Conservation (phyloP, 2,797 vertebrate genomes). For the Oreortyx pictus region DNA sequence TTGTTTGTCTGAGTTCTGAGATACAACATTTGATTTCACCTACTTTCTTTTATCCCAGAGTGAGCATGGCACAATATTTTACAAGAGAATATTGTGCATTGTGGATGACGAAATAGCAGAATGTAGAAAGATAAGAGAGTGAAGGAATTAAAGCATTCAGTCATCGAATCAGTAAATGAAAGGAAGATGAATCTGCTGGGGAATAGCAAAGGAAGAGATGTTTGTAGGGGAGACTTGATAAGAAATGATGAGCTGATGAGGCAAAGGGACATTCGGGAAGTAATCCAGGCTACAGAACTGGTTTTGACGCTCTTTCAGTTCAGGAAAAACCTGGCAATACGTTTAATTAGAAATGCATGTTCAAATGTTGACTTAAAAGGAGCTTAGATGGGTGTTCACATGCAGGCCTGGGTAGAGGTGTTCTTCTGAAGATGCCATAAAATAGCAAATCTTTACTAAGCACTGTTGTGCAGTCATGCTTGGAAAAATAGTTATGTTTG, state of each 20-base stretch:
- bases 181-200: not conserved
- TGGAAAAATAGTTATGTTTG: conserved; percentile 45
- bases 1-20: conserved; percentile 36
- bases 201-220: not conserved
- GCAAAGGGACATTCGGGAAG: not conserved
- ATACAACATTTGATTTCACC: conserved; percentile 12
- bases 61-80: not conserved
- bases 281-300: not conserved
- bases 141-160: not conserved
- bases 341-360: conserved; percentile 3
- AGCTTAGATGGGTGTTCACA: not conserved
- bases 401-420: not conserved
- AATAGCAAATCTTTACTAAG: not conserved
- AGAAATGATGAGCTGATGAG: not conserved
- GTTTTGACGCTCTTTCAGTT: not conserved
- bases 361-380: not conserved
- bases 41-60: not conserved
- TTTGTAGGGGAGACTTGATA: conserved; percentile 17
- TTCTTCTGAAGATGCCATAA: not conserved
- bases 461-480: conserved; percentile 10
- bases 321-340: not conserved
- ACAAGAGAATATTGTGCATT: not conserved
- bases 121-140: not conserved
- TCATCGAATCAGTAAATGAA: conserved; percentile 32
- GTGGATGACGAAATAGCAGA: not conserved